Evolutionary conservation across 2,113 vertebrate genomes (phyloP).

Genomic region (Charadrius vociferus): DNA sequence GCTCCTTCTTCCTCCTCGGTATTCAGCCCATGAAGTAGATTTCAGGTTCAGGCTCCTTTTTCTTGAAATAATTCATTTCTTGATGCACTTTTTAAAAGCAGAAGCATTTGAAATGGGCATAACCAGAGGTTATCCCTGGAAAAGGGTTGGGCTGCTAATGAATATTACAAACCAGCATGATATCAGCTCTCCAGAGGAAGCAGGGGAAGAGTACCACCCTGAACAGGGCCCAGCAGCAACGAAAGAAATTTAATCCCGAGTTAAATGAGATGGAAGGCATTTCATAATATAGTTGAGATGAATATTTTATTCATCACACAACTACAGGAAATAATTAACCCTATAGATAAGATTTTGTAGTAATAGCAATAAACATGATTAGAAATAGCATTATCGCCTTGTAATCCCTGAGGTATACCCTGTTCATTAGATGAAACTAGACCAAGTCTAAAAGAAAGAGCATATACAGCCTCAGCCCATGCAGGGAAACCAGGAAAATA

Average conservation of each 20-base stretch:
- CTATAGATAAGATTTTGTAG: neutral
- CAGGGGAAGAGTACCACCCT: constrained; percentile 4
- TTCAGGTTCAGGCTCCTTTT: neutral
- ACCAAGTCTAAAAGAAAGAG: neutral
- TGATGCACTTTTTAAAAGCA: neutral
- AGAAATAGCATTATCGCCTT: neutral
- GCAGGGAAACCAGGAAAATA: neutral
- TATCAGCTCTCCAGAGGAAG: constrained; percentile 40
- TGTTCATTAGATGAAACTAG: neutral
- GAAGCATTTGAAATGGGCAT: neutral
- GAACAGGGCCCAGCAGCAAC: neutral
- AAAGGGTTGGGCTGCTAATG: constrained; percentile 21
- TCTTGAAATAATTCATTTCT: neutral
- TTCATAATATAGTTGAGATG: neutral
- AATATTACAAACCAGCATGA: neutral
- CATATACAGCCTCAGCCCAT: neutral
- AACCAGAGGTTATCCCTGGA: neutral
- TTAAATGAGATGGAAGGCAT: constrained; percentile 11
- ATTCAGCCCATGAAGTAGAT: neutral
- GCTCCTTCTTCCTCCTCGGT: neutral
- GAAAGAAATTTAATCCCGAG: neutral
- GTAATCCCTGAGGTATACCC: neutral
- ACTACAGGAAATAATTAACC: constrained; percentile 30
- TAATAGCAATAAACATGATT: neutral
- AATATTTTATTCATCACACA: constrained; percentile 9